A percentile compares a stretch with the other conserved stretches of the same genome.
Conservation (phyloP, 2,888 invertebrate species). For the Girardia tigrina region DNA sequence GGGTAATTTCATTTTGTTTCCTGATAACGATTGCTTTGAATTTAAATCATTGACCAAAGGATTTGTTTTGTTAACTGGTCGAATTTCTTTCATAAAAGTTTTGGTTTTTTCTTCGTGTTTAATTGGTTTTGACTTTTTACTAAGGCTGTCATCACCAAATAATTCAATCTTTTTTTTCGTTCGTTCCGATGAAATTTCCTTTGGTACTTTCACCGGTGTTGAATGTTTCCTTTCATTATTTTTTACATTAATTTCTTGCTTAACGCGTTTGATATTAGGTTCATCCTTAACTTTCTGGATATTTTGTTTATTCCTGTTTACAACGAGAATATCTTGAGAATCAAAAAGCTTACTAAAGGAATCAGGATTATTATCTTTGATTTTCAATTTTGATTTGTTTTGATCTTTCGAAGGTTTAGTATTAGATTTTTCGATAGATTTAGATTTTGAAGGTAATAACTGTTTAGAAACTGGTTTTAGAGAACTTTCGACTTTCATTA, state of each 20-base stretch:
- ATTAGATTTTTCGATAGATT: background rate
- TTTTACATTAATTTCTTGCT: slow-evolving; percentile 1
- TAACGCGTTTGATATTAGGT: background rate
- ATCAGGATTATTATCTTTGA: slow-evolving; percentile 19
- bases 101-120: slow-evolving; percentile 8
- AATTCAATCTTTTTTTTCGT: background rate
- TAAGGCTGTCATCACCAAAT: background rate
- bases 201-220: background rate
- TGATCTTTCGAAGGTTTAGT: background rate
- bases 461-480: background rate
- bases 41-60: background rate
- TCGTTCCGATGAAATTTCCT: background rate
- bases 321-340: background rate
- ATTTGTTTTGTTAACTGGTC: background rate
- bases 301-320: background rate
- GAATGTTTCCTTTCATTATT: background rate
- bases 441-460: background rate
- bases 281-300: background rate
- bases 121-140: background rate
- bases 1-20: background rate
- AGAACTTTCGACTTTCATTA: background rate
- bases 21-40: background rate
- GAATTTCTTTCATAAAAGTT: background rate
- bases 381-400: background rate
- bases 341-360: slow-evolving; percentile 2